Conservation (phyloP, 2,888 invertebrate genomes). For the Conomelus anceps region DNA sequence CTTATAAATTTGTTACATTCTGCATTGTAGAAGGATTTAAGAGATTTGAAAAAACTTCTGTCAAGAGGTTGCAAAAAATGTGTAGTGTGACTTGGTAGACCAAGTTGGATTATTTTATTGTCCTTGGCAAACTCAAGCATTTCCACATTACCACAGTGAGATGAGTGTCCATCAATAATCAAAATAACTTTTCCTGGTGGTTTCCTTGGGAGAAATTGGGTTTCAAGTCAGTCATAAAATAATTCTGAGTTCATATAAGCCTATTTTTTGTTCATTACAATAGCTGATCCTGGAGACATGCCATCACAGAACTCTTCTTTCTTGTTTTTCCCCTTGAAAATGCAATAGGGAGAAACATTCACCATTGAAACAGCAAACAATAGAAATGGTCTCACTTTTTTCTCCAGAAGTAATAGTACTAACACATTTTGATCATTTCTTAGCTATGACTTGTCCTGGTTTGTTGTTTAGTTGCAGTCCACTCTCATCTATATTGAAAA, state of each 20-base stretch:
- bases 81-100: slow-evolving; percentile 1
- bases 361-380: background rate
- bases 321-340: slow-evolving; percentile 2
- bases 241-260: background rate
- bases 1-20: background rate
- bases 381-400: background rate
- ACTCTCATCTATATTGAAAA: background rate
- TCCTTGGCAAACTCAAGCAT: background rate
- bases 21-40: background rate
- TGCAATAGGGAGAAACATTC: background rate
- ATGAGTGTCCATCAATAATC: background rate
- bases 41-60: background rate
- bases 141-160: background rate
- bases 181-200: slow-evolving; percentile 1
- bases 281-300: background rate
- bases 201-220: background rate
- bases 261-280: background rate
- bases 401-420: background rate
- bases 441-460: background rate
- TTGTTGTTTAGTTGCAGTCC: background rate
- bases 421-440: background rate
- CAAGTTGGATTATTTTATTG: background rate
- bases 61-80: background rate
- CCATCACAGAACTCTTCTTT: background rate
- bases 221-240: background rate